Base-by-base conservation (phyloP, 2,888 invertebrate genomes). In the Pammene aurita region DNA sequence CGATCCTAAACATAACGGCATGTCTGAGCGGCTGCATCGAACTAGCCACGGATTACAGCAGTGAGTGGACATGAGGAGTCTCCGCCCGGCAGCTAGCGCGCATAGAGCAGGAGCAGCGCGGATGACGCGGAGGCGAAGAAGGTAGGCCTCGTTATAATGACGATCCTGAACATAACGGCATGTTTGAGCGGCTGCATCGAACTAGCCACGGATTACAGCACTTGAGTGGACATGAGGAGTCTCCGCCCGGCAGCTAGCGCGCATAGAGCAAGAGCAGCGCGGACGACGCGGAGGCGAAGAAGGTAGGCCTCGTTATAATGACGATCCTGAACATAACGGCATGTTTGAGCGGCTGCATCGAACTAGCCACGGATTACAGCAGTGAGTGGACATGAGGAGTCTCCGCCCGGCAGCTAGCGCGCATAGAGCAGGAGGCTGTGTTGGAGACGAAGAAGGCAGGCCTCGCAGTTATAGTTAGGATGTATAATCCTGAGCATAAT, bases 61-160 rank as follows among this genome's bases (percentile, higher is more conserved):
- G 26, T 26, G 26, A 26, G 26, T 26, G 26, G 26, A 26, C 26
- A 4, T 26, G 26, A 26, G 26, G 26, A 26, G 26, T 26, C 26
- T 26, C 26, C 26, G 26, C 26, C 2, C 26, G 26, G 26, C 26
- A 26, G 26, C 26, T 26, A 26, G 26, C 26, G 26, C 26, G 26
- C 26, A 26, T 26, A 46, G 89, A 90, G 70, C 94, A 95, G 75
- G 96, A 96, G 77, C 69, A 85, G 84, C 70, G 85, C 89, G 5
- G 94, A 94, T 64, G 95, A 96, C 79, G 93, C 94, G 58, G 94
- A 95, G 80, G 93, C 95, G 76, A 95, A 96, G 91, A 96, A 96
- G 94, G 96, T 96, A 14, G 7, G 46, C 5, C 42, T 7, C 10
- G 42, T 38, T 48, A 44, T 42, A 42, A 2, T 38, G 38, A 42